Evolutionary conservation across 2,797 vertebrate species (phyloP), one percentile per base, ranked within the genome.

Genomic region (Pangasius djambal): DNA sequence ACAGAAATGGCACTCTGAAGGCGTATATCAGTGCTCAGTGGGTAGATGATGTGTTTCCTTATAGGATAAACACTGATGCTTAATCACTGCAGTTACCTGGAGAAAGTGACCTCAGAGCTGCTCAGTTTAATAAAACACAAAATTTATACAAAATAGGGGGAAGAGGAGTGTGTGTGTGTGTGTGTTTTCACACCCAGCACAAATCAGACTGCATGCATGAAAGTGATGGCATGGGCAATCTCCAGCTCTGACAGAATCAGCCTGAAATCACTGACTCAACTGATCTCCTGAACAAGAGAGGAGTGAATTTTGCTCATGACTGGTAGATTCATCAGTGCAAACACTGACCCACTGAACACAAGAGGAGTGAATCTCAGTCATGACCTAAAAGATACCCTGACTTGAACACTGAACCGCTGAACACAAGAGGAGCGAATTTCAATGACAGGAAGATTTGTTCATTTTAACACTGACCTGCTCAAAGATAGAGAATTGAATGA

Each of bases 21-120:
- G 74, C 28, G 37, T 31, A 82, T 63, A 34, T 61, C 55, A 28
- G 52, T 31, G 31, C 69, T 89, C 72, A 59, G 57, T 77, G 61
- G 61, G 88, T 85, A 75, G 25, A 55, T n/a, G 31, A 48, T 78
- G 61, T 31, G 85, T 77, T 88, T 88, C 25, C 28, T 85, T 77
- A 63, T 72, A n/a, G 31, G 74, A 79, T 78, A 88, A 88, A 85
- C 59, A 55, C 69, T 84, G 22, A 65, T 10, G 22, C 31, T 78
- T 88, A 85, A 79, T 85, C 82, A 85, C 72, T 69, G 75, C 83
- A 57, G 48, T 85, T 74, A 74, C 52, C 50, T 74, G 52, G 37
- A 40, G 57, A 31, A 63, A 25, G 13, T 79, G 22, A 40, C 81
- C 55, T 88, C 55, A 28, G 69, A 55, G 82, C 31, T 84, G 55